These are phyloP conservation scores for Cyrtodaria siliqua DNA, from an alignment of 2,888 invertebrate species.

Conservation along the genomic window DNA sequence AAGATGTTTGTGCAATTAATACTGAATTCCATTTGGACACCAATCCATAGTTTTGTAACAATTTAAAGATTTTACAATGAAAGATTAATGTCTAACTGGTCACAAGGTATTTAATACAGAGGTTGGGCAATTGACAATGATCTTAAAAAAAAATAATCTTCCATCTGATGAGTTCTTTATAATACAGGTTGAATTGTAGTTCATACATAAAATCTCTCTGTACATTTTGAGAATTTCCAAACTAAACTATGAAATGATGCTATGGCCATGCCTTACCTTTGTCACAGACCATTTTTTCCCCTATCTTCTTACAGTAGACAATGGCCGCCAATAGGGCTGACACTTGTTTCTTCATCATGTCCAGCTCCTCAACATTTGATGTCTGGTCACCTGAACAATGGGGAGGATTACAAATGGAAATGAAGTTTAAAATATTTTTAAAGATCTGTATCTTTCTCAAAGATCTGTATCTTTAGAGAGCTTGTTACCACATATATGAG, in stretches of 20 bases:
- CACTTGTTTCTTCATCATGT: conserved; percentile 51
- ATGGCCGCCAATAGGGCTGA: conserved; percentile 21
- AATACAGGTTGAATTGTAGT: too few species aligned
- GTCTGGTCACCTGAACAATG: conserved; percentile 43
- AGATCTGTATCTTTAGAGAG: too few species aligned
- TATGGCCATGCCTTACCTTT: conserved; percentile 32
- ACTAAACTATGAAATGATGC: too few species aligned
- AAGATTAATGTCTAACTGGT: too few species aligned
- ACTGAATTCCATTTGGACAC: too few species aligned
- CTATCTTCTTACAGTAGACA: conserved; percentile 13
- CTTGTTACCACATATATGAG: conserved; percentile 79
- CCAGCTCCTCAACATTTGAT: conserved; percentile 63
- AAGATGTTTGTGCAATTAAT: too few species aligned
- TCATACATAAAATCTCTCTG: neutral
- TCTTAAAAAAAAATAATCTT: too few species aligned
- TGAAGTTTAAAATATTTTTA: neutral
- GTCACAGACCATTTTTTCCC: conserved; percentile 8
- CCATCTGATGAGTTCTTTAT: too few species aligned
- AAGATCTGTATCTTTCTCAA: neutral
- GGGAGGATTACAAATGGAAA: conserved; percentile 11
- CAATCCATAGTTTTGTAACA: too few species aligned
- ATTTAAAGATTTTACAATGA: too few species aligned
- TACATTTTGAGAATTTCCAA: neutral
- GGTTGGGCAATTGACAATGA: too few species aligned
- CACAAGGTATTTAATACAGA: too few species aligned